Evolutionary conservation across 2,888 invertebrate genomes (phyloP).

Genomic region (Chrysolina americana): DNA sequence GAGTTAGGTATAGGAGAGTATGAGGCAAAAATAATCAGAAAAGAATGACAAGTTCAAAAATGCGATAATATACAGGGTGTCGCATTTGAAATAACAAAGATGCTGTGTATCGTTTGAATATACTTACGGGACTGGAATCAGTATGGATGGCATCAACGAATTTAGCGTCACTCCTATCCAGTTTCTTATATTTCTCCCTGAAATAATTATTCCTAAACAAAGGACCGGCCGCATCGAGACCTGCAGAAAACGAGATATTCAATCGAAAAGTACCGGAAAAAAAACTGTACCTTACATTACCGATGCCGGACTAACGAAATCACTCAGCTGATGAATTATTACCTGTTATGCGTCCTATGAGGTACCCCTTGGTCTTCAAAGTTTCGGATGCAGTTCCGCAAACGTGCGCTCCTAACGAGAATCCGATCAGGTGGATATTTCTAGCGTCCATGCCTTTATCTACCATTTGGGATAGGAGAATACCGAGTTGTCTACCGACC

Average conservation of each 20-base stretch:
- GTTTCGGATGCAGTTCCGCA: constrained; percentile 74
- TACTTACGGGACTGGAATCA: constrained; percentile 72
- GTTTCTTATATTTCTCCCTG: constrained; percentile 72
- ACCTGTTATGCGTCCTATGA: constrained; percentile 75
- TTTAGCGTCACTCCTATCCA: constrained; percentile 76
- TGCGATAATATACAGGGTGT: too few relatives aligned
- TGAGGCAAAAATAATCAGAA: too few relatives aligned
- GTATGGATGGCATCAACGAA: constrained; percentile 81
- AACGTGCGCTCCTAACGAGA: constrained; percentile 76
- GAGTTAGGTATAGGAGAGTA: too few relatives aligned
- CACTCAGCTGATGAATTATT: background rate
- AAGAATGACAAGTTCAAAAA: too few relatives aligned
- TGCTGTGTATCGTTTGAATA: background rate
- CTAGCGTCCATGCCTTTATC: constrained; percentile 68
- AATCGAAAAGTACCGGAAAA: too few relatives aligned
- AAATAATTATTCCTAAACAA: constrained; percentile 76
- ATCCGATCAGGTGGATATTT: constrained; percentile 73
- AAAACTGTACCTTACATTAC: too few relatives aligned
- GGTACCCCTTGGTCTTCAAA: constrained; percentile 68
- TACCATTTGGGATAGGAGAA: constrained; percentile 71
- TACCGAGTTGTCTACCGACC: constrained; percentile 73
- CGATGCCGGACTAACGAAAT: too few relatives aligned
- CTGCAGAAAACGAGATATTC: constrained; percentile 67
- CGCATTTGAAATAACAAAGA: too few relatives aligned
- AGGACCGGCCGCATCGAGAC: constrained; percentile 88